Base-by-base conservation (phyloP, 2,888 invertebrate species). In the Perizoma affinitatum region DNA sequence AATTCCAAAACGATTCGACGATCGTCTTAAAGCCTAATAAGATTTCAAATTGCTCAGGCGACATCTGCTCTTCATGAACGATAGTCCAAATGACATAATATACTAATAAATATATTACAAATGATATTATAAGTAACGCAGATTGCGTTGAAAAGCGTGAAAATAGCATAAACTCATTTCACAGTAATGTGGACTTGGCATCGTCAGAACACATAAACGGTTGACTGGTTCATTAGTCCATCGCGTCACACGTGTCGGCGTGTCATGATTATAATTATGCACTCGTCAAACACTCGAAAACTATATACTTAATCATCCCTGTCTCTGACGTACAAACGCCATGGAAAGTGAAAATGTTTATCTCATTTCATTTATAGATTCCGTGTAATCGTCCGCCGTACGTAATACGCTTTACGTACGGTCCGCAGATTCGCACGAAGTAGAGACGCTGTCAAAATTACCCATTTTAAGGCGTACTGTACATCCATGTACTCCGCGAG, bases 241-340 rank as follows among this genome's bases (percentile, higher is more conserved):
- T 67, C 73, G 71, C 83, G 81, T 82, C 86, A 83, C 72, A 64
- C 43, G 10, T 36, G 54, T 58, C 46, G 42, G 34, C 67, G 69
- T 80, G 80, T 84, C 84, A 86, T 79, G 74, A 77, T 82, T 88
- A 86, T 88, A 87, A 88, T 87, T 86, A 86, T 83, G 75, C 72
- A 72, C 70, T 68, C 70, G 77, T 72, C 69, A 69, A 75, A 76
- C 82, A 83, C 86, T 84, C 80, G 79, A 86, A 82, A 83, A 75
- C 82, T 77, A 83, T 84, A 83, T 84, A 82, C 7, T 84, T 85
- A 83, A 88, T 87, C 84, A 87, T 73, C 70, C 54, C 58, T 22
- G 51, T 45, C 67, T 69, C 76, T 89, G 90, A 90, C 90, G 90
- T 86, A 75, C 70, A 70, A 70, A 70, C 73, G 77, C 79, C 77